These are phyloP conservation scores for Sebastes vulpes DNA, from an alignment of 2,797 vertebrate species.

Conservation along the genomic window DNA sequence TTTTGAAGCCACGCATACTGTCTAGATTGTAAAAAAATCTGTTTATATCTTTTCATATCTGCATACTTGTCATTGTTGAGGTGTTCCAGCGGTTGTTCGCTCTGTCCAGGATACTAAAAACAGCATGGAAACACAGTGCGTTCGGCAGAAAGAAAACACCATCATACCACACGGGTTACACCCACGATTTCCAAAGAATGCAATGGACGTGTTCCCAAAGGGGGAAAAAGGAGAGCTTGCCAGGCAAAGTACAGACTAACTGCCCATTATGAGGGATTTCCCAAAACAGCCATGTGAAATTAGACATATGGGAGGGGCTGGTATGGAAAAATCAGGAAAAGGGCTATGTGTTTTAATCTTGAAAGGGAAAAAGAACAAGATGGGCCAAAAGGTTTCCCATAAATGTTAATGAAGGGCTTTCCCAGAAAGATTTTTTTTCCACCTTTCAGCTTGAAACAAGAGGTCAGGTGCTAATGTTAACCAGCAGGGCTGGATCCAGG, in stretches of 20 bases:
- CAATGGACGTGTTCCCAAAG: constrained; percentile 74
- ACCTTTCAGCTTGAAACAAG: constrained; percentile 69
- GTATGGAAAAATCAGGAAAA: constrained; percentile 74
- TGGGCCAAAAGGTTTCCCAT: constrained; percentile 83
- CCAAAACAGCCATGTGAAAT: constrained; percentile 76
- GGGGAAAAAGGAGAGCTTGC: constrained; percentile 63
- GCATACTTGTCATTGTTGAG: constrained; percentile 71
- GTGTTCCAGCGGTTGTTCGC: constrained; percentile 67
- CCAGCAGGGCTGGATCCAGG: constrained; percentile 61
- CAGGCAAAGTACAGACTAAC: constrained; percentile 73
- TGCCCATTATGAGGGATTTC: constrained; percentile 81
- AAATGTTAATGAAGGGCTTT: constrained; percentile 86
- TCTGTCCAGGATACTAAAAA: constrained; percentile 61
- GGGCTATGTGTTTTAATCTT: constrained; percentile 70
- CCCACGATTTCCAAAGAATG: constrained; percentile 84
- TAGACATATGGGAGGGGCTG: constrained; percentile 64
- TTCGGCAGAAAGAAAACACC: constrained; percentile 72
- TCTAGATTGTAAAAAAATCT: constrained; percentile 33
- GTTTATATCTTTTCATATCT: constrained; percentile 63
- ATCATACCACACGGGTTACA: constrained; percentile 71
- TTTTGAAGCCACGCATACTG: constrained; percentile 20
- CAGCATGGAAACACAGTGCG: constrained; percentile 62
- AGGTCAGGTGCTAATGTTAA: constrained; percentile 78
- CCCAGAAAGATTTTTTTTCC: constrained; percentile 77
- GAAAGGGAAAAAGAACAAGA: constrained; percentile 55